Conservation (phyloP, 2,113 vertebrate genomes). For the Muscicapa adusta region DNA sequence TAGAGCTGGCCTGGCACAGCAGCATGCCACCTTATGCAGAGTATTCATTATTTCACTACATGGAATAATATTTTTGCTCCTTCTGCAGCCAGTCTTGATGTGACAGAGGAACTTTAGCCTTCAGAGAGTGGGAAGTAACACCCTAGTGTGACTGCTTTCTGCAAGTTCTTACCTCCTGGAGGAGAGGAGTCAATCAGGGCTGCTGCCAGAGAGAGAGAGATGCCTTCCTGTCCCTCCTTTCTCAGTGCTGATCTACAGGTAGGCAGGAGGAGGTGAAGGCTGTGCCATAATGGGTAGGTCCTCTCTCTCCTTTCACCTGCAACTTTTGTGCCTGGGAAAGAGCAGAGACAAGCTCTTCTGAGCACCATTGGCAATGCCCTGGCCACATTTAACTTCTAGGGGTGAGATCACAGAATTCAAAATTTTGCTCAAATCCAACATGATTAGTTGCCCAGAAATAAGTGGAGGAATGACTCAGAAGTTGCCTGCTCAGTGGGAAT, state of each 20-base stretch:
- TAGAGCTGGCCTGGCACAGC: not conserved
- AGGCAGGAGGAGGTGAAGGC: not conserved
- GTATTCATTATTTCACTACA: not conserved
- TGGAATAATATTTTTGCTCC: not conserved
- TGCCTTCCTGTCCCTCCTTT: not conserved
- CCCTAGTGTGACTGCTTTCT: not conserved
- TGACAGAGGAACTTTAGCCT: not conserved
- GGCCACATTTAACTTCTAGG: not conserved
- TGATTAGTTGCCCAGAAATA: not conserved
- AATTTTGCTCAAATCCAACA: not conserved
- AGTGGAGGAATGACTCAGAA: not conserved
- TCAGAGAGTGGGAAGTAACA: not conserved
- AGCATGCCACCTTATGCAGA: not conserved
- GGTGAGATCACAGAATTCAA: not conserved
- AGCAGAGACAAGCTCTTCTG: not conserved
- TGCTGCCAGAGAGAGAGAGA: not conserved
- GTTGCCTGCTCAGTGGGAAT: not conserved
- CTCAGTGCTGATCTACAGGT: not conserved
- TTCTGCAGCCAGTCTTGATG: not conserved
- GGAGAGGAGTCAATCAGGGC: not conserved
- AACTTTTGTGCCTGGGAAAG: not conserved
- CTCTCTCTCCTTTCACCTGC: not conserved
- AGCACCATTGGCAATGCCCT: fast-evolving
- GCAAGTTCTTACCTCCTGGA: not conserved
- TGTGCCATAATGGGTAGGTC: not conserved